Base-by-base conservation (phyloP, 2,888 invertebrate genomes). In the Limnephilus marmoratus region DNA sequence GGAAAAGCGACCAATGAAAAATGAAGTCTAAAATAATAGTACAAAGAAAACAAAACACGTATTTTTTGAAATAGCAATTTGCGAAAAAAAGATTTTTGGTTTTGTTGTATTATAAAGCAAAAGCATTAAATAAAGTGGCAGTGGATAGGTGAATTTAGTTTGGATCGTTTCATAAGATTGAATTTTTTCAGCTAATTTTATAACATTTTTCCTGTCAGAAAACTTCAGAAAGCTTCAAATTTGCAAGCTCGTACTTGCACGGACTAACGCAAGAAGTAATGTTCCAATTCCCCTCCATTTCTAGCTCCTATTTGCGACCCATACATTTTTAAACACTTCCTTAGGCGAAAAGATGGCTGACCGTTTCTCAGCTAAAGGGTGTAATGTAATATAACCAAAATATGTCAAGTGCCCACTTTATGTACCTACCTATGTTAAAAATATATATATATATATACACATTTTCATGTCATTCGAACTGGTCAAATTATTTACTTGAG, bases 311-410 rank as follows among this genome's bases (percentile, higher is more conserved):
- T 86, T 45, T 86, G 29, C 29, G 86, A 49, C 45, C 86, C 12
- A 45, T 86, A 24, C 29, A 86, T 86, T 49, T 49, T 86, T 41
- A 49, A 86, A 18, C 13, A 41, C n/a, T 49, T n/a, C 86, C 86
- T 86, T 45, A 29, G 86, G 86, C n/a, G 31, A 45, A 49, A 45
- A 45, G 29, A 45, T 86, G 29, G 45, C 86, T 86, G 86, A 86
- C 86, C 86, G 24, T 45, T 24, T 7, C 24, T 9, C 68, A 24
- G 68, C 24, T 68, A 68, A 24, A 68, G 68, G 7, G 24, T 68
- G 68, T 37, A 37, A 37, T 68, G 68, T 37, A 37, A 37, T 37
- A 37, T 37, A 37, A 68, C 68, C 18, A 18, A 15, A 53, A 4
- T 15, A 53, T 18, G 18, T 53, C 12, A 45, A 11, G 49, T 49